Base-by-base conservation (phyloP, 2,113 vertebrate genomes). In the Pedionomus torquatus region DNA sequence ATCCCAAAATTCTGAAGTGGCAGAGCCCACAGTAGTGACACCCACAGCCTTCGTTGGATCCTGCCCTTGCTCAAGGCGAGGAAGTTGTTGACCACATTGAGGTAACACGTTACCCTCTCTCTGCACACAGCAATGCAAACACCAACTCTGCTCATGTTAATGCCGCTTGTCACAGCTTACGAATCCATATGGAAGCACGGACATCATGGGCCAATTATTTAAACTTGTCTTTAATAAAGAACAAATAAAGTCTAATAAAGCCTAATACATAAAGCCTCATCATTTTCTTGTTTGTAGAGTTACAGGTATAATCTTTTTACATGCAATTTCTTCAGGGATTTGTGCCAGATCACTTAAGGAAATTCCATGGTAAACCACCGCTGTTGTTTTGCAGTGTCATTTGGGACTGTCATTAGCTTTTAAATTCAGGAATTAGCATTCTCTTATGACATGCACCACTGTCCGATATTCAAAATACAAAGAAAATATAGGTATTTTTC, bases 91-190 rank as follows among this genome's bases (percentile, higher is more conserved):
- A 41, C 52, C 49, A 37, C 28, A 4, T 0, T 12, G 35, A 52
- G 78, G 39, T 6, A 35, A 39, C 41, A 25, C 3, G 1, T 6
- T 2, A 11, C 7, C 26, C 51, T n/a, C n/a, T n/a, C n/a, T n/a
- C 55, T 85, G 46, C 75, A 33, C 5, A 8, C 0, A 52, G 46
- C 46, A 13, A 44, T 26, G 28, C 33, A 24, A 84, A 48, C 46
- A 91, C 30, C 44, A 44, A 0, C 70, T 43, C 26, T 35, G 70
- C 33, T 28, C 46, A 8, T 54, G 44, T 24, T 41, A 33, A 35
- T 82, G 15, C 54, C 43, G 48, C 26, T 79, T 55, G 5, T 30
- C 74, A 28, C 11, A 25, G 25, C 44, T 82, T 70, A 69, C 10
- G 23, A 84, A 78, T 17, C 82, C 43, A n/a, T 31, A 46, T 2